These are phyloP conservation scores for Harpagus bidentatus DNA, from an alignment of 2,113 vertebrate genomes.

Conservation along the genomic window DNA sequence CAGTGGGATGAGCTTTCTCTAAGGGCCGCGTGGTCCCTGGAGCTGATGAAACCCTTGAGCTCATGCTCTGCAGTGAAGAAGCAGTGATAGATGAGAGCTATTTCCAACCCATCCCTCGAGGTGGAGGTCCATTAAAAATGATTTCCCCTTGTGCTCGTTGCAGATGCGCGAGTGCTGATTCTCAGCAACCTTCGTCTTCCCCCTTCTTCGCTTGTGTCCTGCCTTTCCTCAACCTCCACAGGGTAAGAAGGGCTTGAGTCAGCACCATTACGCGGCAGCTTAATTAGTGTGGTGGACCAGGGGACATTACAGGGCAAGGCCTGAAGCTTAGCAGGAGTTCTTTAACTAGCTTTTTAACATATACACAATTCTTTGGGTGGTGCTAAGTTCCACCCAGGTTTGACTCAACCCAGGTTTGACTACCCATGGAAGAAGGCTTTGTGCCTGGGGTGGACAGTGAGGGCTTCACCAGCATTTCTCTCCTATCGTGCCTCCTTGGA, in stretches of 20 bases:
- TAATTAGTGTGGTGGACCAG: not conserved
- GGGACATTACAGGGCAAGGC: not conserved
- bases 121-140: not conserved
- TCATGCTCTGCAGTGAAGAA: not conserved
- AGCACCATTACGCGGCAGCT: accelerated
- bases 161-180: not conserved
- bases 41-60: not conserved
- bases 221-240: not conserved
- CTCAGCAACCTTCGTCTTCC: not conserved
- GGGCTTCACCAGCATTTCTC: not conserved
- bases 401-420: not conserved
- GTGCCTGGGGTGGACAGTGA: not conserved
- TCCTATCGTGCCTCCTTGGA: not conserved
- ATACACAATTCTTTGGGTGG: not conserved
- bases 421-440: not conserved
- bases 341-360: not conserved
- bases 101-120: accelerated
- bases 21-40: not conserved
- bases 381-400: not conserved
- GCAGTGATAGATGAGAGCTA: not conserved
- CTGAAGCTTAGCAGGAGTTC: not conserved
- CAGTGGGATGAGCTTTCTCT: not conserved
- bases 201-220: not conserved
- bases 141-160: not conserved
- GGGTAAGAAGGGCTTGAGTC: not conserved